phyloP scores from a whole-genome alignment of 2,797 vertebrate genomes.

The Pogoniulus pusillus region DNA sequence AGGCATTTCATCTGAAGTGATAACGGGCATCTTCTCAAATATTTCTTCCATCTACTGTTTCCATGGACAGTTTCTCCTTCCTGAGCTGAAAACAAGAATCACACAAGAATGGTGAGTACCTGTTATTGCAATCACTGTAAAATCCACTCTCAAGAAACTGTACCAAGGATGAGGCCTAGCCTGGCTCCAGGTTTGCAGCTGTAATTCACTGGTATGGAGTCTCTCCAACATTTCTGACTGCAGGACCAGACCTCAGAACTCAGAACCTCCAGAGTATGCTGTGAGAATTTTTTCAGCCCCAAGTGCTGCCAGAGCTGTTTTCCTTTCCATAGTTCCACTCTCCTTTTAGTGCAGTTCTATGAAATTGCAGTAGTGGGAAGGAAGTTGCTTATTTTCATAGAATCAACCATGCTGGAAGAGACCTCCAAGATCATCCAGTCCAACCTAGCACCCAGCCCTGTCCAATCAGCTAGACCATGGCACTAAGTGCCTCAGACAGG shows the following conservation, averaged over 20 bases:
- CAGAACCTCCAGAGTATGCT: neutral
- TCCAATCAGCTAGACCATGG: too few species aligned
- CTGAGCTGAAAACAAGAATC: conserved; percentile 92
- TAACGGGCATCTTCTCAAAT: conserved; percentile 97
- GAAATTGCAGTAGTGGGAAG: neutral
- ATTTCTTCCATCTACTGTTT: conserved; percentile 97
- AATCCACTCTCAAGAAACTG: neutral
- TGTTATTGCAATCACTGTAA: neutral
- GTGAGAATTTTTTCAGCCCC: neutral
- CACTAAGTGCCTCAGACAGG: too few species aligned
- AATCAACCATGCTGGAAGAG: too few species aligned
- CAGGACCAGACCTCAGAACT: neutral
- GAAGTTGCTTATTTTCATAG: neutral
- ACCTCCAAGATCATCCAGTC: too few species aligned
- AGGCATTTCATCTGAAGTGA: conserved; percentile 90
- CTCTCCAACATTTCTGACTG: neutral
- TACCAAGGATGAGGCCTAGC: neutral
- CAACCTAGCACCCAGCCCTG: too few species aligned
- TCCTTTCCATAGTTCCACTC: neutral
- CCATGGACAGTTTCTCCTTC: conserved; percentile 94
- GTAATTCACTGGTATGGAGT: neutral
- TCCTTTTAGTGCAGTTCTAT: neutral
- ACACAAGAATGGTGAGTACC: conserved; percentile 89
- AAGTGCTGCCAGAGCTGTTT: neutral
- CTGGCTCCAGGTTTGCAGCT: neutral